These are phyloP conservation scores for Passer montanus DNA, from an alignment of 2,113 vertebrate genomes.

Conservation along the genomic window DNA sequence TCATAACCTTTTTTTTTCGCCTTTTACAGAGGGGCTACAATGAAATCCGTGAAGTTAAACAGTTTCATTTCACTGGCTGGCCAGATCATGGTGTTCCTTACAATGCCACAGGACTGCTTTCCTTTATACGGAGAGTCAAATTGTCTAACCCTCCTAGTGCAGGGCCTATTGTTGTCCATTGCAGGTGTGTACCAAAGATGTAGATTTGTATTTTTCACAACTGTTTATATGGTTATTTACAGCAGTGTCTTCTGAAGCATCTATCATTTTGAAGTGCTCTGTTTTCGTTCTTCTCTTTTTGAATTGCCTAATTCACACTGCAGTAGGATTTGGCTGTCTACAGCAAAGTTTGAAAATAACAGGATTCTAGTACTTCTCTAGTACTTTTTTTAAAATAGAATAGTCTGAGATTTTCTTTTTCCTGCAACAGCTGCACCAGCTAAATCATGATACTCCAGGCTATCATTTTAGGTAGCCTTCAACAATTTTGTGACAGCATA, in stretches of 20 bases:
- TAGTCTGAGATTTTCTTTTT: neutral
- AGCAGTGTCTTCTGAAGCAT: neutral
- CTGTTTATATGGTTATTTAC: neutral
- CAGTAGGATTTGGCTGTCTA: neutral
- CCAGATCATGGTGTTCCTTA: constrained; percentile 98
- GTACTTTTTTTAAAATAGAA: neutral
- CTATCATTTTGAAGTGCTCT: neutral
- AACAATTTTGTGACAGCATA: neutral
- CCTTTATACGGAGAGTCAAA: constrained; percentile 96
- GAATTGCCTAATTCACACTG: neutral
- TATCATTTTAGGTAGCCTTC: neutral
- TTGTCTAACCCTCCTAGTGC: constrained; percentile 96
- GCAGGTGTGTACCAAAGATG: constrained; percentile 84
- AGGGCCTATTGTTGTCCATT: constrained; percentile 96
- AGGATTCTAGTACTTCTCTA: neutral
- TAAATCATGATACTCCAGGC: neutral
- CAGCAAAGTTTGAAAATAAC: neutral
- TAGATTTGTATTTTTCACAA: neutral
- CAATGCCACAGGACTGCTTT: constrained; percentile 95
- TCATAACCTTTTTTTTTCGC: neutral
- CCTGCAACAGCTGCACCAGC: neutral
- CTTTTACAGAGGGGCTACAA: constrained; percentile 89
- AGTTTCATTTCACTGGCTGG: constrained; percentile 99
- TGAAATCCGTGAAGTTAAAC: constrained; percentile 96
- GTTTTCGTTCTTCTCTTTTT: neutral